A percentile compares a stretch with the other conserved stretches of the same genome.
phyloP scores from a whole-genome alignment of 2,888 invertebrate genomes.

The Griposia aprilina region DNA sequence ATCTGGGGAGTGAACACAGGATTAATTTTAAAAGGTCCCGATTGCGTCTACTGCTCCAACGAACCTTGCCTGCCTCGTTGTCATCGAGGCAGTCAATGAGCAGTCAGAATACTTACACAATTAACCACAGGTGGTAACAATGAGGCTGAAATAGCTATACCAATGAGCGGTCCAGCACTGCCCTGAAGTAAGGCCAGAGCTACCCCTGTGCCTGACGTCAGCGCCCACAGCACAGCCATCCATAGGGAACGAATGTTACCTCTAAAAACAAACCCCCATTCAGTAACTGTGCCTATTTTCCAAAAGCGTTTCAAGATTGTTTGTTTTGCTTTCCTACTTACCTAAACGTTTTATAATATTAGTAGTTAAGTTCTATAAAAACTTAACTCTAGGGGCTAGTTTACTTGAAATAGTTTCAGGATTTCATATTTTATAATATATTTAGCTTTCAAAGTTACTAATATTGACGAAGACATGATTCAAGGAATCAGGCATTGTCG shows the following conservation, averaged over 20 bases:
- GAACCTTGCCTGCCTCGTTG: too few relatives aligned
- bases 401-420: slow-evolving; percentile 2
- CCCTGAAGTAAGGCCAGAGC: slow-evolving; percentile 96
- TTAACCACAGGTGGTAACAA: slow-evolving; percentile 96
- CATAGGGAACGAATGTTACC: slow-evolving; percentile 93
- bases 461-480: slow-evolving; percentile 10
- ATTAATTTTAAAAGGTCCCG: background rate
- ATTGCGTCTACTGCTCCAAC: background rate
- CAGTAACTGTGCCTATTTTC: background rate
- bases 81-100: background rate
- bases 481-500: background rate
- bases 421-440: background rate
- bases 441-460: slow-evolving; percentile 7
- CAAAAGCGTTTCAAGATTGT: slow-evolving; percentile 1
- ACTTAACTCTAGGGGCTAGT: background rate
- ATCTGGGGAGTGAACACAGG: too few relatives aligned
- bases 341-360: slow-evolving; percentile 15
- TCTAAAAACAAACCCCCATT: slow-evolving; percentile 78
- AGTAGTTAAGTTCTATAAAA: background rate
- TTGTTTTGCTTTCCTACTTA: slow-evolving; percentile 12
- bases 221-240: slow-evolving; percentile 94
- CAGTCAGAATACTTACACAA: slow-evolving; percentile 90
- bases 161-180: slow-evolving; percentile 95
- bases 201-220: slow-evolving; percentile 95
- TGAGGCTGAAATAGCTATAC: slow-evolving; percentile 97